phyloP scores from a whole-genome alignment of 2,797 vertebrate genomes.

The Pelochelys cantorii region DNA sequence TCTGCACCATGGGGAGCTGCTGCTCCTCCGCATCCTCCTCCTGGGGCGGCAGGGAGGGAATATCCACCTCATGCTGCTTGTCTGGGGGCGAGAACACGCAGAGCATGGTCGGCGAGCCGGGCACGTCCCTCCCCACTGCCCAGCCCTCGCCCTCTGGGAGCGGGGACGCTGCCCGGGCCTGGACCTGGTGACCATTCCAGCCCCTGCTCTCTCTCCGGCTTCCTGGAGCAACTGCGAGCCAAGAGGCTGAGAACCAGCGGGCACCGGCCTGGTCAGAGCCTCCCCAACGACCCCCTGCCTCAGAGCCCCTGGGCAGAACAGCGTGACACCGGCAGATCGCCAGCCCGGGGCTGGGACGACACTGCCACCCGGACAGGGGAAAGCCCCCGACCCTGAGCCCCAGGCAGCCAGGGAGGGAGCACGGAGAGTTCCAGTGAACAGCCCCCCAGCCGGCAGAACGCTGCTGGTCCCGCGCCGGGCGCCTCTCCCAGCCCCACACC shows the following conservation, averaged over 20 bases:
- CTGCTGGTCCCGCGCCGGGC: background rate
- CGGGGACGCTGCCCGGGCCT: background rate
- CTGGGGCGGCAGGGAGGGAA: slow-evolving; percentile 78
- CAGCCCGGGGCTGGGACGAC: background rate
- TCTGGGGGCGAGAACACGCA: slow-evolving; percentile 77
- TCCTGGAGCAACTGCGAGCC: background rate
- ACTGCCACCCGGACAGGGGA: background rate
- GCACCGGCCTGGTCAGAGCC: background rate
- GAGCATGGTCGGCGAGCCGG: rapidly evolving
- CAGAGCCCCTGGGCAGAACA: background rate
- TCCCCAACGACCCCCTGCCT: rapidly evolving
- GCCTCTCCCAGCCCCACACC: background rate
- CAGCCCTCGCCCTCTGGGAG: background rate
- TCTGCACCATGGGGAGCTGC: slow-evolving; percentile 89
- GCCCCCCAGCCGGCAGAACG: background rate
- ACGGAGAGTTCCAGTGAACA: background rate
- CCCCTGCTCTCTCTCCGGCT: background rate
- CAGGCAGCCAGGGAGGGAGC: background rate
- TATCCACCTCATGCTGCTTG: slow-evolving; percentile 92
- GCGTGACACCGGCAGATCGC: no score
- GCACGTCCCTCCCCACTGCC: no score
- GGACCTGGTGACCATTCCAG: background rate
- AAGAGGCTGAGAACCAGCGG: rapidly evolving
- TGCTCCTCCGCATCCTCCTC: slow-evolving; percentile 89
- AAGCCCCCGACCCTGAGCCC: background rate